Evolutionary conservation across 2,113 vertebrate species (phyloP).

Genomic region (Zeus faber): DNA sequence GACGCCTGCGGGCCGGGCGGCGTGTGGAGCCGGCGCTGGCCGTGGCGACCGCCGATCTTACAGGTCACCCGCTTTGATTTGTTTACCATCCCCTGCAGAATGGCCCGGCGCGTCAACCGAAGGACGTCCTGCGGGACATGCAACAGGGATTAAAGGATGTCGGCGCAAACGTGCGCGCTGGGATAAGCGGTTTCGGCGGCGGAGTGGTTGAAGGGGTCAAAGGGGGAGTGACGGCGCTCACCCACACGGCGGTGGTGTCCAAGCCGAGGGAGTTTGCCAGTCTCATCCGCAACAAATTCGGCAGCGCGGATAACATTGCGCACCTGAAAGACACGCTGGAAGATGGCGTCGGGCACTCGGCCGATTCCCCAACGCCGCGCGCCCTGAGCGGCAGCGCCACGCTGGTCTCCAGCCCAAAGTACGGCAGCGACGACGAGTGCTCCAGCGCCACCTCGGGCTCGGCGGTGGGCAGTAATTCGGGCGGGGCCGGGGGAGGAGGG

Average conservation of each 20-base stretch:
- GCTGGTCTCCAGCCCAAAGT: constrained; percentile 94
- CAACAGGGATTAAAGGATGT: constrained; percentile 97
- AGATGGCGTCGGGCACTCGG: constrained; percentile 78
- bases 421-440: constrained; percentile 94
- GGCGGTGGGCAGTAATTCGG: constrained; percentile 85
- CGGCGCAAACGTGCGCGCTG: constrained; percentile 92
- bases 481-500: constrained; percentile 67
- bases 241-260: constrained; percentile 92
- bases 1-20: not conserved
- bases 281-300: constrained; percentile 96
- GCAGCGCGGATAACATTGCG: constrained; percentile 95
- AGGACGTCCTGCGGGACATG: constrained; percentile 97
- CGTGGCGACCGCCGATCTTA: not conserved
- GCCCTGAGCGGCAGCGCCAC: constrained; percentile 93
- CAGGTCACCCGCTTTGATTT: constrained; percentile 11
- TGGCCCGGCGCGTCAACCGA: constrained; percentile 91
- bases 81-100: constrained; percentile 70
- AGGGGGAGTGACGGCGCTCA: constrained; percentile 91
- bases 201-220: constrained; percentile 95
- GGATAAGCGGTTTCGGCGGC: constrained; percentile 94
- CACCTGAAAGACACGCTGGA: constrained; percentile 93
- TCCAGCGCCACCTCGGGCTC: constrained; percentile 93
- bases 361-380: constrained; percentile 81
- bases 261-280: constrained; percentile 96
- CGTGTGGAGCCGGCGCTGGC: not conserved